Base-by-base conservation (phyloP, 2,113 vertebrate species). In the Paedocypris sp. region DNA sequence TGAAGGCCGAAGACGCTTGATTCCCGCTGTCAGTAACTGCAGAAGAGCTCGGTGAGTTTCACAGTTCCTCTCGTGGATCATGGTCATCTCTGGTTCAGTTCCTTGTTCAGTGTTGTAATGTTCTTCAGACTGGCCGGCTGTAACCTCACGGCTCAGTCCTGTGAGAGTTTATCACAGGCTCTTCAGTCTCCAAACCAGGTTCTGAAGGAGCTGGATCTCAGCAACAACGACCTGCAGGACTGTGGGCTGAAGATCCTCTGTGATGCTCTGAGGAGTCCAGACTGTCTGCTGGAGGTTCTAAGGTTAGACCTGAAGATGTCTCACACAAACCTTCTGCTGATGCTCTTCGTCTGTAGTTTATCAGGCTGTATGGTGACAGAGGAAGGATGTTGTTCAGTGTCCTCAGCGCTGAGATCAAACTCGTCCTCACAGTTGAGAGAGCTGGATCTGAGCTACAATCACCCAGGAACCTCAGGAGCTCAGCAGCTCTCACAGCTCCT, bases 11-110 rank as follows among this genome's bases (percentile, higher is more conserved):
- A 1, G 59, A 43, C 73, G 77, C 41, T 72, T 83, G 43, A 67
- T 82, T 10, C 75, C 79, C 0, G 80, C 76, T 0, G 70, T 83
- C 53, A 73, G 62, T 19, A 68, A 33, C 68, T 74, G 71, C 65
- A 77, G n/a, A 25, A 76, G 58, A 41, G 81, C 73, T 9, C 3
- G 63, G 81, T 80, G 57, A 69, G 74, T 68, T 59, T 23, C 18
- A 36, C 31, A 1, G 4, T 48, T 19, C n/a, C 5, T 4, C 3
- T 35, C 11, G n/a, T n/a, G n/a, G n/a, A n/a, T n/a, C n/a, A n/a
- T n/a, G n/a, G n/a, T n/a, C n/a, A n/a, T 39, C 1, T 41, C 26
- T 12, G 9, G 8, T 45, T 7, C 10, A 4, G 3, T 6, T 33
- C 20, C 18, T 10, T 19, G 12, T 18, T 2, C 3, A 33, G 12